A percentile compares a stretch with the other conserved stretches of the same genome.
Conservation (phyloP, 2,797 vertebrate species). For the Squalus acanthias region DNA sequence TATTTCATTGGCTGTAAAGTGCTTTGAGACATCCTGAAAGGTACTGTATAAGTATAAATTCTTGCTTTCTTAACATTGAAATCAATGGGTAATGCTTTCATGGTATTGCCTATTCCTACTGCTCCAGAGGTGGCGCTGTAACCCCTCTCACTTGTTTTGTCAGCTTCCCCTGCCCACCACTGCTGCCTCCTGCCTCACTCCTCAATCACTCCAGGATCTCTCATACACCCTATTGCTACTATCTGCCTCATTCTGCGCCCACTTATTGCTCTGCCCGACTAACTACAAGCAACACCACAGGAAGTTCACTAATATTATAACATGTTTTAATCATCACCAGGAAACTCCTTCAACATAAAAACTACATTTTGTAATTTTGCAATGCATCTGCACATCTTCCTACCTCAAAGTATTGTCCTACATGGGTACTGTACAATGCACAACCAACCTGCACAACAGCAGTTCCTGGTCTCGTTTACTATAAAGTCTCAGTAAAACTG, state of each 20-base stretch:
- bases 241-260: not conserved
- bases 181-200: not conserved
- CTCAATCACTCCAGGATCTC: not conserved
- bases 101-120: not conserved
- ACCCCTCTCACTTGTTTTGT: not conserved
- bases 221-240: not conserved
- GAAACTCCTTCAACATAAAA: not conserved
- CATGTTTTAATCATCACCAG: not conserved
- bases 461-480: not conserved
- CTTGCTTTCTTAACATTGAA: not conserved
- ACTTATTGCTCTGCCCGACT: not conserved
- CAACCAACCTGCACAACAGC: not conserved
- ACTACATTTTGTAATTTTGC: not conserved
- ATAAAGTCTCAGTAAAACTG: not conserved
- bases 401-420: not conserved
- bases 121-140: not conserved
- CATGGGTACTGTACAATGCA: not conserved
- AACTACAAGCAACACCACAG: not conserved
- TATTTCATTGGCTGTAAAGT: not conserved
- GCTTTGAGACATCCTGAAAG: not conserved
- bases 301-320: not conserved
- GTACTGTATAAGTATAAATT: not conserved
- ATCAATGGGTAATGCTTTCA: not conserved
- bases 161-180: not conserved
- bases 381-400: not conserved